phyloP scores from a whole-genome alignment of 2,888 invertebrate species.

The Agonopterix arenella region DNA sequence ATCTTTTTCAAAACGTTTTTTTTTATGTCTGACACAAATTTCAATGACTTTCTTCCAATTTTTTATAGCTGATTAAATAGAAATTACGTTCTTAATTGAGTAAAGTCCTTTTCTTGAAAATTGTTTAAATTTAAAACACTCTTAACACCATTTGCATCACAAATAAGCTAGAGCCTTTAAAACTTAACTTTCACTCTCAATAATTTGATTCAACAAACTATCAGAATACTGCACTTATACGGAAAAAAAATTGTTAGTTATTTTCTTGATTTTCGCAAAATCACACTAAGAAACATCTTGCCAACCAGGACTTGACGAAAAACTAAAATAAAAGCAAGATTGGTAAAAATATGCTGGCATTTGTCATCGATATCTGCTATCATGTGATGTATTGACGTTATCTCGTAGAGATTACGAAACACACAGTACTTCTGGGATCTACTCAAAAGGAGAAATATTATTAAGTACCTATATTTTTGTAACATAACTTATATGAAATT shows the following conservation, averaged over 20 bases:
- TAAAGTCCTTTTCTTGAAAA: too few species aligned
- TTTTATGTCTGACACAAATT: too few species aligned
- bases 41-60: too few species aligned
- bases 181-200: conserved; percentile 28
- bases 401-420: neutral
- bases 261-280: too few species aligned
- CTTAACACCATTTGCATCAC: conserved; percentile 22
- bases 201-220: conserved; percentile 42
- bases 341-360: neutral
- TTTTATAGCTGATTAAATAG: too few species aligned
- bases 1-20: too few species aligned
- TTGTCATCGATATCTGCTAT: neutral
- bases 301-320: neutral
- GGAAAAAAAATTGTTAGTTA: too few species aligned
- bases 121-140: conserved; percentile 3
- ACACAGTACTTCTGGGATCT: neutral
- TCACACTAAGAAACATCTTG: neutral
- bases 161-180: conserved; percentile 24
- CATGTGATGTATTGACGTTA: conserved; percentile 1
- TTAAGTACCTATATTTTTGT: too few species aligned
- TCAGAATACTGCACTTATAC: conserved; percentile 19
- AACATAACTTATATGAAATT: too few species aligned
- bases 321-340: neutral
- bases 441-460: neutral
- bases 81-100: too few species aligned